These are phyloP conservation scores for Thaleichthys pacificus DNA, from an alignment of 2,797 vertebrate species.

Conservation along the genomic window DNA sequence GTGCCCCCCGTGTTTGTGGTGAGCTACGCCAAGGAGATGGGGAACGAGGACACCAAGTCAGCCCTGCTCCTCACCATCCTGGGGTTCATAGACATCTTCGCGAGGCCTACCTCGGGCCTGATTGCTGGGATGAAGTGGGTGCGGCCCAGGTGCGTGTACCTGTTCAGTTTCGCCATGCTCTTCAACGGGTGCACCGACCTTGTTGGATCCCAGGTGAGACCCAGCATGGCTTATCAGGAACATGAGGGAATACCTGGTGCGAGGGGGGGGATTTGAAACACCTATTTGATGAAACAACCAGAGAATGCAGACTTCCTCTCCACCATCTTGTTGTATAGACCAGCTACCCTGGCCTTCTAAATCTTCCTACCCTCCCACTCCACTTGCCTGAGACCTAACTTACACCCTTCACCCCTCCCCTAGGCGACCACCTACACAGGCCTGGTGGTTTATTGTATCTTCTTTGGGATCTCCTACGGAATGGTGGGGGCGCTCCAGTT, in stretches of 20 bases:
- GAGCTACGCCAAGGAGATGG: constrained; percentile 90
- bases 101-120: constrained; percentile 86
- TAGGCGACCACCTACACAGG: constrained; percentile 74
- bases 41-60: constrained; percentile 84
- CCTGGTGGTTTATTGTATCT: constrained; percentile 89
- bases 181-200: constrained; percentile 92
- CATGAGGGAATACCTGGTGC: background rate
- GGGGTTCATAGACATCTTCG: constrained; percentile 93
- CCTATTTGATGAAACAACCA: too few species aligned
- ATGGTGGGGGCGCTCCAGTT: constrained; percentile 99
- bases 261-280: background rate
- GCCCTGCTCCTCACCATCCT: constrained; percentile 90
- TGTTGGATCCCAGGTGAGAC: constrained; percentile 76
- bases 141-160: constrained; percentile 88
- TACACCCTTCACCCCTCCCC: background rate
- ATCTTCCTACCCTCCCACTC: too few species aligned
- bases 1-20: constrained; percentile 95
- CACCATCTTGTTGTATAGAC: background rate
- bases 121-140: constrained; percentile 86
- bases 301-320: too few species aligned
- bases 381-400: background rate
- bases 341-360: background rate
- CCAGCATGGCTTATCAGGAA: background rate
- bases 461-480: constrained; percentile 95
- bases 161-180: constrained; percentile 92